Percentiles rank a stretch among this genome's conserved stretches.
These are phyloP conservation scores for Aplocera efformata DNA, from an alignment of 2,888 invertebrate genomes.

Conservation along the genomic window DNA sequence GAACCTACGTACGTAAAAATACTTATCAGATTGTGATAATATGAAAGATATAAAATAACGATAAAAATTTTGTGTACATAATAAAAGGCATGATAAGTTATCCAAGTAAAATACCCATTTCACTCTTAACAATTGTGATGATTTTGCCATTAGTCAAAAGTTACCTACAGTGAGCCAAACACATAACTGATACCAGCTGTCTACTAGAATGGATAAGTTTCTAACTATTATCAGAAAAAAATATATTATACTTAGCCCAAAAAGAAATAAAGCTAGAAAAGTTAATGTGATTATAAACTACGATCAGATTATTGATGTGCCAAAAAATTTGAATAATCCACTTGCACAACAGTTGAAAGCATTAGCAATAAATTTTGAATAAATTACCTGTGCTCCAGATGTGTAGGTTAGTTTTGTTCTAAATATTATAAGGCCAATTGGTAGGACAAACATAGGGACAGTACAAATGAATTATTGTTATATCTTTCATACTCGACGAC, in stretches of 20 bases:
- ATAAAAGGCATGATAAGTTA: constrained; percentile 28
- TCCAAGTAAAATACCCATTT: constrained; percentile 37
- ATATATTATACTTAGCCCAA: constrained; percentile 33
- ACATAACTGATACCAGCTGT: constrained; percentile 35
- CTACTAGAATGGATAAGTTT: constrained; percentile 44
- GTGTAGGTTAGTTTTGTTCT: constrained; percentile 44
- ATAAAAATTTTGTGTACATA: constrained; percentile 38
- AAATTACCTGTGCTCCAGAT: constrained; percentile 66
- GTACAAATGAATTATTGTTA: not conserved
- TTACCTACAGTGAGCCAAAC: constrained; percentile 33
- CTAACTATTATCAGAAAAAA: constrained; percentile 39
- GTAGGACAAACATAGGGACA: constrained; percentile 4
- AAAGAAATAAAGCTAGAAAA: constrained; percentile 53
- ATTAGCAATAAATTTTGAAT: constrained; percentile 30
- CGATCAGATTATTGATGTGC: constrained; percentile 22
- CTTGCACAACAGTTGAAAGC: constrained; percentile 36
- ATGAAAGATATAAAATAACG: constrained; percentile 36
- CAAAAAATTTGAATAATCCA: constrained; percentile 6
- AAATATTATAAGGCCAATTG: constrained; percentile 19
- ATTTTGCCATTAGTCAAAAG: constrained; percentile 78
- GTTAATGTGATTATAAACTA: constrained; percentile 35
- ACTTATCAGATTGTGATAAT: constrained; percentile 20
- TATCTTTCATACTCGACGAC: constrained; percentile 11
- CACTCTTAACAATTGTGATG: constrained; percentile 77
- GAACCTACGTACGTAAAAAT: constrained; percentile 10